A percentile compares a stretch with the other conserved stretches of the same genome.
Evolutionary conservation across 2,113 vertebrate genomes (phyloP).

Genomic region (Canis aureus): DNA sequence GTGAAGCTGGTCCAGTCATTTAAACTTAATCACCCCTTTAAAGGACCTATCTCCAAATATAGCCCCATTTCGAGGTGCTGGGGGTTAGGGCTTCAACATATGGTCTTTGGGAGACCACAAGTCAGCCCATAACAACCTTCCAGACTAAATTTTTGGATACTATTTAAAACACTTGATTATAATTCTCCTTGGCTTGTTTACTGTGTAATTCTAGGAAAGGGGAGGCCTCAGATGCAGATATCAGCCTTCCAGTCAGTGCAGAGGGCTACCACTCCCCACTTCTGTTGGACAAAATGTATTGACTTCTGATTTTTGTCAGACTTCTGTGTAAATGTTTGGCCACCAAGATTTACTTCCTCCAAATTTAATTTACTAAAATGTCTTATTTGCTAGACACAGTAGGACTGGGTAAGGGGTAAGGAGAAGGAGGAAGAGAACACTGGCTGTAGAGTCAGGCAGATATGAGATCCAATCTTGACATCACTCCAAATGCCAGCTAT

Average conservation of each 20-base stretch:
- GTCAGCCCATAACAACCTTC: not conserved
- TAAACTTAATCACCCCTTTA: not conserved
- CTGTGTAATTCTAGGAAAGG: not conserved
- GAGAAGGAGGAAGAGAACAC: not conserved
- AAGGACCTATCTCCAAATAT: not conserved
- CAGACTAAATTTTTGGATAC: not conserved
- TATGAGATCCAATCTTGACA: not conserved
- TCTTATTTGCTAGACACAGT: not conserved
- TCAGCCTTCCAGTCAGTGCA: not conserved
- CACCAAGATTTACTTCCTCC: not conserved
- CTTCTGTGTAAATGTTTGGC: not conserved
- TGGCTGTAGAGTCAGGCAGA: not conserved
- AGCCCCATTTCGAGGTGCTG: not conserved
- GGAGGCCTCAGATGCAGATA: not conserved
- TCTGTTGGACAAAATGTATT: not conserved
- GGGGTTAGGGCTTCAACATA: not conserved
- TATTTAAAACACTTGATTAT: not conserved
- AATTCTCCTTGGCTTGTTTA: not conserved
- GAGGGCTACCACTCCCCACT: not conserved
- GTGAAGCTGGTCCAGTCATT: not conserved
- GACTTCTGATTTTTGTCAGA: not conserved
- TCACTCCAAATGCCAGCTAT: not conserved
- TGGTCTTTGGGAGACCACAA: not conserved
- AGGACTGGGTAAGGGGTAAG: not conserved
- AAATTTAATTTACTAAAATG: not conserved